Evolutionary conservation across 2,797 vertebrate genomes (phyloP), one percentile per base, ranked within the genome.

Genomic region (Smutsia gigantea): DNA sequence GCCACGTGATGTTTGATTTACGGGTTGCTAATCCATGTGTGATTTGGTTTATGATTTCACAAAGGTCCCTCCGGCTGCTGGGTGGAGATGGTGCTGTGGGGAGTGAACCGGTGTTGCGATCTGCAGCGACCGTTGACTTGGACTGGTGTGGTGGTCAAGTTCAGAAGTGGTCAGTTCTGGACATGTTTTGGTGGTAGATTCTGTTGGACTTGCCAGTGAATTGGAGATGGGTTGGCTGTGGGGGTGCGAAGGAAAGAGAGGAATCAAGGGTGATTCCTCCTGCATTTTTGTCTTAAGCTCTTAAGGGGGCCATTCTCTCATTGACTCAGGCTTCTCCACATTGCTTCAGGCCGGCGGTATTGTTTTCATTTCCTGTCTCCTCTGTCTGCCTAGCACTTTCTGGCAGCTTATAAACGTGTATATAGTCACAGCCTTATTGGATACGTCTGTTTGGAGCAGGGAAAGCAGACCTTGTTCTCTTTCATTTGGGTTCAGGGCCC

Each of bases 291-390:
- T 31, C 66, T 6, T 14, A 0, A n/a, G 8, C 3, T 0, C 25
- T 18, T 2, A 53, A 14, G 49, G 49, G 69, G 53, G 42, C 74
- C 31, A 27, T 23, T 78, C 72, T 13, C 27, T 27, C 18, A 0
- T 11, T 17, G 17, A 34, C 29, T 39, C 42, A 5, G 17, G 53
- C 29, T 2, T 53, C 51, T 69, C 66, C 59, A 2, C 4, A 0
- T n/a, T 3, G 13, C 42, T 53, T n/a, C 7, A 63, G 86, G 31
- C 17, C 1, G 0, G 10, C 5, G 0, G 46, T 59, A 8, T 75
- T 91, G 64, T 90, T 69, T 81, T 27, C 18, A 85, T 75, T 63
- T 83, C 87, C 78, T 94, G 42, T 31, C 27, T 95, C 51, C 68
- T 74, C 37, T 37, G 49, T 66, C 79, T 51, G 69, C 71, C 29